Base-by-base conservation (phyloP, 2,113 vertebrate species). In the Kryptolebias marmoratus region DNA sequence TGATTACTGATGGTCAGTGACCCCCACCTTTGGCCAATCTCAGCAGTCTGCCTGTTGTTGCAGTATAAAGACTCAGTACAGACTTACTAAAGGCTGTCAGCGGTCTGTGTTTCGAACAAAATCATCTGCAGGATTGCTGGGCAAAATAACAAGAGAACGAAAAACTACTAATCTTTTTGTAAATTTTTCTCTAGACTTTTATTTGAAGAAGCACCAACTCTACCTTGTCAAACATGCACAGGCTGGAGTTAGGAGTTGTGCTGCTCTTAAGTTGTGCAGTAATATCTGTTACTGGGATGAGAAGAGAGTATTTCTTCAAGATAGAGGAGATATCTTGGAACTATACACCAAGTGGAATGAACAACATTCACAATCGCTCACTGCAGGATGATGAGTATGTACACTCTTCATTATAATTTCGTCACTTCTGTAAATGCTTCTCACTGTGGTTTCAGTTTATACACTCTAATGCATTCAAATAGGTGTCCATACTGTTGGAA, bases 241-340 rank as follows among this genome's bases (percentile, higher is more conserved):
- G 11, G 11, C 2, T 59, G 10, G 65, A 10, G 11, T 62, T 77
- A 0, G 54, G 39, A 32, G 48, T 65, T n/a, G 15, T 80, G 32
- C 44, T 86, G 66, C 57, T 93, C 69, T 57, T 94, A 55, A 84
- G 63, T 31, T 89, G 78, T 59, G 47, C 48, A 16, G 65, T 73
- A 15, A 75, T 64, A 3, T 73, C 67, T 15, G 92, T 75, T 28
- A 89, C 84, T 14, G 87, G 83, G 14, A 47, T 81, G 52, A 90
- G 32, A 39, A 90, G 93, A 65, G 90, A 91, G n/a, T 94, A 94
- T 70, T 94, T 93, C 59, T 11, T 95, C 27, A 91, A 68, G 55
- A 94, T 95, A 70, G 92, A 93, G 9, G 94, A 95, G 47, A 64
- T 86, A 5, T 31, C 65, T 22, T 93, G 90, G 90, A 87, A 92